phyloP scores from a whole-genome alignment of 1,140 invertebrate genomes.

The Diachasma alloeum region DNA sequence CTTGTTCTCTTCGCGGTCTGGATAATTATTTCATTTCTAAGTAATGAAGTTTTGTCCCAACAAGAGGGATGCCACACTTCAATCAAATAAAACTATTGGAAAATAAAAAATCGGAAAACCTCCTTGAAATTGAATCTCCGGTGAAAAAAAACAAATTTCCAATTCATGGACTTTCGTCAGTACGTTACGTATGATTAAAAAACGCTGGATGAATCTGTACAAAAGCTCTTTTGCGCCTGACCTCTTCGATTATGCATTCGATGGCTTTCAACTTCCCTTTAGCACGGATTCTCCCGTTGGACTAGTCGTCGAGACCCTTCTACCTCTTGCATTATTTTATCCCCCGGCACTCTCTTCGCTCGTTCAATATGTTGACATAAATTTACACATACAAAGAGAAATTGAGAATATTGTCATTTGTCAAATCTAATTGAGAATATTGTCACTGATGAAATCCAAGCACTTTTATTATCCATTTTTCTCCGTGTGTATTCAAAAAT shows the following conservation, averaged over 20 bases:
- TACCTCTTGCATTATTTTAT: background rate
- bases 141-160: background rate
- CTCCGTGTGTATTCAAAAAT: too few relatives aligned
- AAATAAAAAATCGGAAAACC: background rate
- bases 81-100: background rate
- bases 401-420: too few relatives aligned
- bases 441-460: too few relatives aligned
- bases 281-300: slow-evolving; percentile 4
- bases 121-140: background rate
- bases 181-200: background rate
- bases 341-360: background rate
- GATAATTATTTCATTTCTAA: too few relatives aligned
- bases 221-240: slow-evolving; percentile 25
- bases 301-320: background rate
- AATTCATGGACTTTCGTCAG: background rate
- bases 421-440: too few relatives aligned
- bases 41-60: too few relatives aligned
- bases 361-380: too few relatives aligned
- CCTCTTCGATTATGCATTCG: slow-evolving; percentile 38
- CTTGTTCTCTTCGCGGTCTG: too few relatives aligned
- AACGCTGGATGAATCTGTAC: background rate
- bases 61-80: too few relatives aligned
- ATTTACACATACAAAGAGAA: too few relatives aligned
- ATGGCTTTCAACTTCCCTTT: slow-evolving; percentile 23
- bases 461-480: too few relatives aligned